These are phyloP conservation scores for Chromobotia macracanthus DNA, from an alignment of 2,797 vertebrate genomes.

Conservation along the genomic window DNA sequence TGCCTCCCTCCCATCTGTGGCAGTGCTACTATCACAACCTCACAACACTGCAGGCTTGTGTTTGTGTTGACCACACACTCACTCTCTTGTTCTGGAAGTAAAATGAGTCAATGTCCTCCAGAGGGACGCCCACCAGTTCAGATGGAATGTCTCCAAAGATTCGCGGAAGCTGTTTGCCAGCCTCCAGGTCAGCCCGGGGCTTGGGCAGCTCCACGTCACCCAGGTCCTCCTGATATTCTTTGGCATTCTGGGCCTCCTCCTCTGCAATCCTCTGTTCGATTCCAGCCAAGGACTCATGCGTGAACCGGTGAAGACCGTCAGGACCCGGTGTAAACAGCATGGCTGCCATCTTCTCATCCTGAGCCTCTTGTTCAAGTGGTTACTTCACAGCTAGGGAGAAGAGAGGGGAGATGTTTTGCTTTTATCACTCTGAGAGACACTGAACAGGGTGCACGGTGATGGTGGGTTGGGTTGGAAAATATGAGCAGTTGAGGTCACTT, in stretches of 20 bases:
- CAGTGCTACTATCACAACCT: neutral
- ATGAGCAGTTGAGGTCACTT: too few relatives aligned
- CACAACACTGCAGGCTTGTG: neutral
- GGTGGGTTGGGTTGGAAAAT: too few relatives aligned
- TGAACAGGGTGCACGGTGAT: too few relatives aligned
- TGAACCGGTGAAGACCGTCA: constrained; percentile 97
- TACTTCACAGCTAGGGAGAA: constrained; percentile 74
- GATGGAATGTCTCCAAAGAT: constrained; percentile 92
- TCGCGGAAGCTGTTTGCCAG: constrained; percentile 92
- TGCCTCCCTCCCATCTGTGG: neutral
- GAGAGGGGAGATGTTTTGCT: neutral
- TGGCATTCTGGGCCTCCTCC: constrained; percentile 81
- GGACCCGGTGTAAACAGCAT: constrained; percentile 96
- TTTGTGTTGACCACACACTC: constrained; percentile 52
- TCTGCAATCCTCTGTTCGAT: constrained; percentile 91
- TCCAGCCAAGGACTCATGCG: constrained; percentile 93
- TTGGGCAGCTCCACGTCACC: constrained; percentile 79
- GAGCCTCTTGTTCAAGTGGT: constrained; percentile 86
- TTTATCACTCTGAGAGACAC: too few relatives aligned
- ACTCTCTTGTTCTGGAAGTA: constrained; percentile 91
- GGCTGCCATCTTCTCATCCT: constrained; percentile 99
- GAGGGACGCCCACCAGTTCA: constrained; percentile 89
- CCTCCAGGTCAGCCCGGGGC: constrained; percentile 90
- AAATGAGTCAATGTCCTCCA: constrained; percentile 96
- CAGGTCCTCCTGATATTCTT: constrained; percentile 86